Percentiles rank a stretch among this genome's conserved stretches.
Evolutionary conservation across 2,797 vertebrate species (phyloP).

Genomic region (Amniataba percoides): DNA sequence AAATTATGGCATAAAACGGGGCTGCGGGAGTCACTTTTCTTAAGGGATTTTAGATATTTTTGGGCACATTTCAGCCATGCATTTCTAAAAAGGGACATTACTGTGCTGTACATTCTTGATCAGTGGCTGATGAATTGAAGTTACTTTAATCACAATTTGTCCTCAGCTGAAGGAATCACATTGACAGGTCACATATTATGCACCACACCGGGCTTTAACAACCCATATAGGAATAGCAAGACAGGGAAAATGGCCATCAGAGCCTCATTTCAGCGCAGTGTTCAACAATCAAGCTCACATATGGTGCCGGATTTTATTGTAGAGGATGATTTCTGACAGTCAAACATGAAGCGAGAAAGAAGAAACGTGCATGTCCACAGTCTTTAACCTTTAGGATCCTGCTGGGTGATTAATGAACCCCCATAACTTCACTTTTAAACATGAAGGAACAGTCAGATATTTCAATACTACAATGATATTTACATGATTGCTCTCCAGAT

Average conservation of each 20-base stretch:
- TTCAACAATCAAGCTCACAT: slow-evolving; percentile 15
- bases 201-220: slow-evolving; percentile 26
- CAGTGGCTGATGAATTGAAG: slow-evolving; percentile 35
- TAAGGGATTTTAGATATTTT: slow-evolving; percentile 23
- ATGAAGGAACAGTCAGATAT: background rate
- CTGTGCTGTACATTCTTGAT: slow-evolving; percentile 1
- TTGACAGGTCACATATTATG: slow-evolving; percentile 48
- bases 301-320: slow-evolving; percentile 1
- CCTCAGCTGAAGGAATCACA: slow-evolving; percentile 31
- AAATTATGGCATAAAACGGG: slow-evolving; percentile 28
- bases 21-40: slow-evolving; percentile 22
- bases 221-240: background rate
- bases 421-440: background rate
- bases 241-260: slow-evolving; percentile 41
- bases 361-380: slow-evolving; percentile 1
- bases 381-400: slow-evolving; percentile 3
- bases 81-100: slow-evolving; percentile 15
- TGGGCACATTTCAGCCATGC: slow-evolving; percentile 10
- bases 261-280: slow-evolving; percentile 23
- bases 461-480: background rate
- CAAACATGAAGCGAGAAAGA: background rate
- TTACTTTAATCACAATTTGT: slow-evolving; percentile 42
- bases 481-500: background rate
- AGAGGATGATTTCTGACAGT: slow-evolving; percentile 19
- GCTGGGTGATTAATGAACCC: background rate